Evolutionary conservation across 2,888 invertebrate genomes (phyloP), one percentile per base, ranked within the genome.

Genomic region (Dryobota labecula): DNA sequence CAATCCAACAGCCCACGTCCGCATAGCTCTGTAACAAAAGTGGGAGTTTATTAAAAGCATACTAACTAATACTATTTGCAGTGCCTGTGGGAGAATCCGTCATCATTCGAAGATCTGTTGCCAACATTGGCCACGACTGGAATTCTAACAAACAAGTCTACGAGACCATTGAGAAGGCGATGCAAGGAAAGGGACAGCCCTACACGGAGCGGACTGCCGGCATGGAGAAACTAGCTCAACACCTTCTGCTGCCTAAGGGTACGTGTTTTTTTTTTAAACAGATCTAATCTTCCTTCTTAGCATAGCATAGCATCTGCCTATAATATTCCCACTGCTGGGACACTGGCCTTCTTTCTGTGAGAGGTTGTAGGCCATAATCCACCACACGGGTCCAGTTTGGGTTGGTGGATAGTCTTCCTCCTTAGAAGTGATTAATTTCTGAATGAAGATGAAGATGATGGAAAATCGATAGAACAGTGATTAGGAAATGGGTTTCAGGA

Each of bases 191-290:
- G 53, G 94, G 93, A 84, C 92, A 94, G 57, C 96, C 96, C 88
- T 85, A 94, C 75, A 80, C 96, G 77, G 95, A 96, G 78, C 87
- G 92, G 78, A 89, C 92, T 60, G 93, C 96, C 88, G 94, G 95
- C 57, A 95, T 97, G 84, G 96, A 96, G 76, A 96, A 97, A 54
- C 96, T 96, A 90, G 97, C 97, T 20, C 96, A 96, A 68, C 96
- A 97, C 82, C 92, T 97, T 67, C 88, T 97, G 87, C 91, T 98
- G 71, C 97, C 98, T 86, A 97, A 97, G 90, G 97, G 97, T 94
- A 78, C 13, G 80, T 45, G 13, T 36, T 49, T 47, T 47, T 33
- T n/a, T n/a, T 30, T 15, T 47, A n/a, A 61, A 15, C 1, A 61
- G n/a, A 49, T 8, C 9, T 9, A n/a, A n/a, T n/a, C n/a, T n/a